These are phyloP conservation scores for Phalacrocorax carbo DNA, from an alignment of 2,113 vertebrate species.

Conservation along the genomic window DNA sequence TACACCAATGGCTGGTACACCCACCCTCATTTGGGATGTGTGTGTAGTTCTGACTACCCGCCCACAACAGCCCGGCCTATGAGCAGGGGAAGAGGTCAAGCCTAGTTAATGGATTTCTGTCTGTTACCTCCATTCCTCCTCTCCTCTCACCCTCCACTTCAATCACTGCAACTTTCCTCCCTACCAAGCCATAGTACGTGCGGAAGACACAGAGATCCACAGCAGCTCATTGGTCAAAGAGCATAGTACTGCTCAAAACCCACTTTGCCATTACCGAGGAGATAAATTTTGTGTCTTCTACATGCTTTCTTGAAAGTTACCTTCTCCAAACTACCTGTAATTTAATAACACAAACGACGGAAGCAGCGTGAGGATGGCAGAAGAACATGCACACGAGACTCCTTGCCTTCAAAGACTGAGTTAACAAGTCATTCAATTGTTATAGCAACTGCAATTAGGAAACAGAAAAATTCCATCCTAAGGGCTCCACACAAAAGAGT, in stretches of 20 bases:
- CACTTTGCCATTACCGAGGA: not conserved
- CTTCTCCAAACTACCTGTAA: not conserved
- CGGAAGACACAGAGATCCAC: not conserved
- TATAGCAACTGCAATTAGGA: not conserved
- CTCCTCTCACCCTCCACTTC: not conserved
- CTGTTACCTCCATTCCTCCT: not conserved
- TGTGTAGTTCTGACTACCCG: not conserved
- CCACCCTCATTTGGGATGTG: not conserved
- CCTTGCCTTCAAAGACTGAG: not conserved
- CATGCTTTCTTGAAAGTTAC: not conserved
- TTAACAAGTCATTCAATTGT: not conserved
- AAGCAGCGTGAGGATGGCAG: not conserved
- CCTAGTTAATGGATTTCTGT: not conserved
- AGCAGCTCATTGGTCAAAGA: not conserved
- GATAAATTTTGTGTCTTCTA: not conserved
- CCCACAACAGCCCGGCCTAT: not conserved
- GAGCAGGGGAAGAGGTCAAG: not conserved
- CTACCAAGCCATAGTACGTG: not conserved
- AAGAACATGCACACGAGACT: not conserved
- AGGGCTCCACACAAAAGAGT: not conserved
- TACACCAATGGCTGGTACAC: not conserved
- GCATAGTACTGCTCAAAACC: not conserved
- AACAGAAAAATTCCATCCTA: not conserved
- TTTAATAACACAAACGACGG: not conserved
- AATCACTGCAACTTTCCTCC: not conserved